Base-by-base conservation (phyloP, 2,888 invertebrate genomes). In the Tetragnatha montana region DNA sequence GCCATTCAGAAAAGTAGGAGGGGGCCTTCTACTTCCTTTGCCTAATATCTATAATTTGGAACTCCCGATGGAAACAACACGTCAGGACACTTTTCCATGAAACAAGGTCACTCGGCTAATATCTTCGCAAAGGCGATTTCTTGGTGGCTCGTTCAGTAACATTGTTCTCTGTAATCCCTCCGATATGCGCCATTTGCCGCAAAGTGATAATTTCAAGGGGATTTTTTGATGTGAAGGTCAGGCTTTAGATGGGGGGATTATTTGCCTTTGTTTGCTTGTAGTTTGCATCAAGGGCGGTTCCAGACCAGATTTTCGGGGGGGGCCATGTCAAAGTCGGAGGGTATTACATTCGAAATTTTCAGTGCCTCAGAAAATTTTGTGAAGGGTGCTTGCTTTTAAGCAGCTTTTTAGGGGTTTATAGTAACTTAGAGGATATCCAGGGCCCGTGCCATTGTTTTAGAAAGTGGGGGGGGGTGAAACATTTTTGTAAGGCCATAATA, bases 1-100 rank as follows among this genome's bases (percentile, higher is more conserved):
- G 10, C n/a, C 51, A 50, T 81, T 81, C 51, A 21, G 22, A 17
- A 49, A 12, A 70, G 35, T 73, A 68, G 84, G 84, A 69, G 76
- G 84, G 74, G 76, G 69, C 47, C n/a, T 21, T 21, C 22, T 3
- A 81, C 78, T 84, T 84, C 84, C 84, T 84, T 76, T 84, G 17
- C 84, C 50, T 84, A 84, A 84, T 84, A 76, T 84, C 84, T 84
- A 84, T 84, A 84, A 84, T 84, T 84, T 84, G 19, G 47, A 70
- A 14, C 75, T 51, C 73, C 19, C 69, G 68, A 19, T 10, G 50
- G 19, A 50, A 76, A 21, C 76, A 78, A 60, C 78, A 78, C 60
- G 78, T 78, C 51, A 78, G 47, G 78, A 78, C 78, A 78, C 21
- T 22, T 68, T 60, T 75, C 17, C 73, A 19, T 17, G n/a, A 76